Conservation (phyloP, 2,888 invertebrate species). For the Chrysolina haemoptera region DNA sequence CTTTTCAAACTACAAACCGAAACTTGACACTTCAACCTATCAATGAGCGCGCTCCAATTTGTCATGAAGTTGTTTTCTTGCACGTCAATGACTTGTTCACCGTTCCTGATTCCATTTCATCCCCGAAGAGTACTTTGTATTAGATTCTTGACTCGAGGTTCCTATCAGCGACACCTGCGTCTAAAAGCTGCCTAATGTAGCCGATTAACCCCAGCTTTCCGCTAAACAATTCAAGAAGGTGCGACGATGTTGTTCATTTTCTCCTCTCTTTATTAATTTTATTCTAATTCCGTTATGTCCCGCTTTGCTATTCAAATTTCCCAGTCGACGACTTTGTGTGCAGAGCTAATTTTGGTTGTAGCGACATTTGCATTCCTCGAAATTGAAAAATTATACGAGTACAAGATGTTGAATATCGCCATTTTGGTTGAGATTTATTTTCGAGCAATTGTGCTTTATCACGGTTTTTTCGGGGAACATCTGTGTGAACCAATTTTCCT, state of each 20-base stretch:
- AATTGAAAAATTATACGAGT: conserved; percentile 49
- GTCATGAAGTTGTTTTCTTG: background rate
- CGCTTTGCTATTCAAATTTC: conserved; percentile 47
- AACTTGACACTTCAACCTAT: no score
- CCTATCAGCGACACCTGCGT: conserved; percentile 62
- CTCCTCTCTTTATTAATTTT: conserved; percentile 58
- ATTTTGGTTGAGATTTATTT: conserved; percentile 39
- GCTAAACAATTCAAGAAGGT: conserved; percentile 54
- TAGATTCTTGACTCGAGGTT: conserved; percentile 55
- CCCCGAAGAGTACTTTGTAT: conserved; percentile 56
- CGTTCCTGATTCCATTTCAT: conserved; percentile 17
- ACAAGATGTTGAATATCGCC: conserved; percentile 47
- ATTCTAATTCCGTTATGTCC: conserved; percentile 55
- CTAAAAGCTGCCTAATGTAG: conserved; percentile 54
- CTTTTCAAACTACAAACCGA: no score
- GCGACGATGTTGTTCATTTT: conserved; percentile 48
- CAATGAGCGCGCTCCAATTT: no score
- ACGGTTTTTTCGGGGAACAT: conserved; percentile 2
- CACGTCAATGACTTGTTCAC: background rate
- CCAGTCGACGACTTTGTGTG: conserved; percentile 42
- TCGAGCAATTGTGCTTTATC: conserved; percentile 10
- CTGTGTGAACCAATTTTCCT: conserved; percentile 9
- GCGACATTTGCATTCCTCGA: conserved; percentile 43
- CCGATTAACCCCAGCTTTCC: conserved; percentile 50
- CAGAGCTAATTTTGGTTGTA: conserved; percentile 47